Evolutionary conservation across 1,140 invertebrate genomes (phyloP), one percentile per base, ranked within the genome.

Genomic region (Musca domestica): DNA sequence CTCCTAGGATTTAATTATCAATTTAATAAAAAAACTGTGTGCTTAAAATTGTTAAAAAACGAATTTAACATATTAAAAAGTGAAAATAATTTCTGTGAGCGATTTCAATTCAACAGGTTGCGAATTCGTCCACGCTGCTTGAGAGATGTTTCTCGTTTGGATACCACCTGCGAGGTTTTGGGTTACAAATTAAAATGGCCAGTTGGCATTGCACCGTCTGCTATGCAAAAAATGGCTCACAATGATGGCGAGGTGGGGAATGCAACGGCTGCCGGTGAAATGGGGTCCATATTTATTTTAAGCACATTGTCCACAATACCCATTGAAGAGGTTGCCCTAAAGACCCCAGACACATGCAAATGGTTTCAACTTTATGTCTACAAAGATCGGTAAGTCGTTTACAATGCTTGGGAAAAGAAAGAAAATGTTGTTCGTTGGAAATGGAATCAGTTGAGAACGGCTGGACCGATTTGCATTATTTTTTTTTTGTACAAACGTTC

Each of bases 321-420:
- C 19, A 87, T 98, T 64, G 95, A 98, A 84, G 94, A 97, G 80
- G 88, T 98, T 0, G 90, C 91, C 0, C 74, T 85, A 67, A 88
- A 88, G 3, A 91, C 92, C 1, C 93, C 94, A 3, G 81, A 87
- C 15, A 88, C 87, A 0, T 84, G 88, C 12, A 93, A 94, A 81
- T 95, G 94, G 93, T 95, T 95, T 77, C 94, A 98, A 78, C 84
- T 98, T 0, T 97, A 97, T 73, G 90, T 98, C 70, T 95, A 94
- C 76, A 91, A 86, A 67, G 78, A 81, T 72, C 72, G 78, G 78
- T 81, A 56, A 64, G 27, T 64, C 17, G 46, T n/a, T 1, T 58
- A 58, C 19, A 1, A 25, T n/a, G n/a, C n/a, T n/a, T n/a, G n/a
- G n/a, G n/a, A n/a, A n/a, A n/a, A n/a, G n/a, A n/a, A n/a, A n/a